A percentile compares a stretch with the other conserved stretches of the same genome.
Evolutionary conservation across 2,113 vertebrate genomes (phyloP).

Genomic region (Miniopterus natalensis): DNA sequence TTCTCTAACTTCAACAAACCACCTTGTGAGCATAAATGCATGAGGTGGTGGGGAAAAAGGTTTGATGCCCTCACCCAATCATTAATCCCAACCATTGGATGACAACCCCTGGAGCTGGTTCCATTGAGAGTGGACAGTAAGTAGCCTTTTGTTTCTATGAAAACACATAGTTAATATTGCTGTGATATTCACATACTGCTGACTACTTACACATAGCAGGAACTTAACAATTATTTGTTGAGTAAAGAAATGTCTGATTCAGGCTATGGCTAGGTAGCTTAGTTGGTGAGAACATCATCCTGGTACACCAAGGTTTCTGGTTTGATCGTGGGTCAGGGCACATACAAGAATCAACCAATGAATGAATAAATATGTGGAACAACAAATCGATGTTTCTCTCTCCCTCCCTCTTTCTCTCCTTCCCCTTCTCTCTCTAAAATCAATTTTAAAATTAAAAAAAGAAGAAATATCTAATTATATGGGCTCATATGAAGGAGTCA

Average conservation of each 20-base stretch:
- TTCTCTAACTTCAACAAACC: not conserved
- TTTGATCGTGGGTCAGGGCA: not conserved
- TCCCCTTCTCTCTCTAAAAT: not conserved
- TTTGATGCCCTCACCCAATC: not conserved
- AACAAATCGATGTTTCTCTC: not conserved
- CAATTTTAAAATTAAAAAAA: not conserved
- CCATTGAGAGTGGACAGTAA: not conserved
- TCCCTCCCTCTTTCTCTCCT: not conserved
- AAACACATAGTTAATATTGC: slow-evolving; percentile 1
- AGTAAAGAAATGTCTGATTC: not conserved
- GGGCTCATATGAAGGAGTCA: not conserved
- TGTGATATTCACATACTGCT: not conserved
- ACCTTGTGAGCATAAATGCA: not conserved
- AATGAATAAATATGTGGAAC: not conserved
- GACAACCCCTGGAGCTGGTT: not conserved
- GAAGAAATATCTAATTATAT: not conserved
- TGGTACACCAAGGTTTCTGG: no score
- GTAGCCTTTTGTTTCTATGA: not conserved
- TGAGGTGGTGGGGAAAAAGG: not conserved
- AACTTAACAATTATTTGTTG: not conserved
- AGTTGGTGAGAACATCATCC: no score
- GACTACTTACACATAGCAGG: not conserved
- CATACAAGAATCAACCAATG: not conserved
- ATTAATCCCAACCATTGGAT: not conserved
- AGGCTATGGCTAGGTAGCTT: no score